phyloP scores from a whole-genome alignment of 1,140 invertebrate genomes.

The Anastatus disparis region DNA sequence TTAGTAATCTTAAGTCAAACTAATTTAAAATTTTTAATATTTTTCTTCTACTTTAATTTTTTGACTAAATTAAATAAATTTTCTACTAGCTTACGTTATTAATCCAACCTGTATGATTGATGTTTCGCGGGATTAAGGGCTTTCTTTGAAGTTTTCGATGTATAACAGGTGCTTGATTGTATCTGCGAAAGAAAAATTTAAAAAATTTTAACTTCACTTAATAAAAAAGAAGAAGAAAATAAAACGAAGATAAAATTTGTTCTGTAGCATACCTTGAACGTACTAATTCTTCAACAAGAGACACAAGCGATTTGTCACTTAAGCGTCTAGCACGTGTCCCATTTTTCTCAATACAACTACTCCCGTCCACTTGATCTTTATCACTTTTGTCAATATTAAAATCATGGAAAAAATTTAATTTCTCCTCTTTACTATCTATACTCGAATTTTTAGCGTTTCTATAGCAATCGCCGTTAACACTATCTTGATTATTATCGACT shows the following conservation, averaged over 20 bases:
- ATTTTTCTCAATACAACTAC: no score
- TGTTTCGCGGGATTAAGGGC: background rate
- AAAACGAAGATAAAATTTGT: background rate
- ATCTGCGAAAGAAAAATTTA: constrained; percentile 8
- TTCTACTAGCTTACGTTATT: constrained; percentile 37
- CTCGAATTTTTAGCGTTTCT: no score
- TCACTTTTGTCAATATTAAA: no score
- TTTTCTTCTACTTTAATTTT: no score
- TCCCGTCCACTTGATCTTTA: no score
- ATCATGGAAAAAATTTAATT: no score
- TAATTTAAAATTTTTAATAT: no score
- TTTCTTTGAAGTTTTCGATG: constrained; percentile 1
- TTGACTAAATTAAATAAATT: constrained; percentile 5
- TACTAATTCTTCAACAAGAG: constrained; percentile 21
- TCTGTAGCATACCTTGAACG: constrained; percentile 14
- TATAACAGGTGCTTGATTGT: background rate
- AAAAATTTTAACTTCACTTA: background rate
- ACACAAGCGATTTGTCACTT: constrained; percentile 5
- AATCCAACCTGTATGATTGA: constrained; percentile 36
- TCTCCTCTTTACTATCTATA: no score
- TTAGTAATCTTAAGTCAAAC: no score
- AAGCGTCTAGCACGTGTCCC: background rate
- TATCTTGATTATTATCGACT: no score
- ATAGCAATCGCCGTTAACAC: no score
- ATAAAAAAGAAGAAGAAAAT: background rate